Percentiles rank a stretch among this genome's conserved stretches.
Conservation (phyloP, 2,888 invertebrate genomes). For the Pristionchus arcanus region DNA sequence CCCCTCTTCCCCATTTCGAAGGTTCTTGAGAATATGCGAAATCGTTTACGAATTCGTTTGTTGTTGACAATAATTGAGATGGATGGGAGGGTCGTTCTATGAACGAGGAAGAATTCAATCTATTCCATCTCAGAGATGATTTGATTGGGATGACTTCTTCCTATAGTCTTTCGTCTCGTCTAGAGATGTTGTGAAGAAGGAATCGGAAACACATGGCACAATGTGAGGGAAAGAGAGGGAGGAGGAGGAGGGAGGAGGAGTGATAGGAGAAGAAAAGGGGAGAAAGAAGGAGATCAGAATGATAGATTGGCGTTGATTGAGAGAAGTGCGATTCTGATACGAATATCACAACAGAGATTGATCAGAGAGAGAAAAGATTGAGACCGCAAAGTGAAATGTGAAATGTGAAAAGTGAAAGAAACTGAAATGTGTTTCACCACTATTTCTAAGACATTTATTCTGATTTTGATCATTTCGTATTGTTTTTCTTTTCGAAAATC, state of each 20-base stretch:
- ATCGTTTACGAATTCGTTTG: slow-evolving; percentile 20
- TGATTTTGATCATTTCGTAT: background rate
- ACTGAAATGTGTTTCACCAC: background rate
- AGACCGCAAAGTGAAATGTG: slow-evolving; percentile 19
- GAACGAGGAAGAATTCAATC: slow-evolving; percentile 3
- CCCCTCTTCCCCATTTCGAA: background rate
- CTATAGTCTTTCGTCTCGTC: background rate
- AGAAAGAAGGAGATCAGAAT: slow-evolving; percentile 7
- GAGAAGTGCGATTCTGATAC: slow-evolving; percentile 40
- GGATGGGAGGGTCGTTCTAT: background rate
- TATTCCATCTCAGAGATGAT: background rate
- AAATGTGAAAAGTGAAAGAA: no score
- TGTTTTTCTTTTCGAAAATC: background rate
- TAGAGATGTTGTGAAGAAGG: slow-evolving; percentile 5
- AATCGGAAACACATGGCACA: slow-evolving; percentile 22
- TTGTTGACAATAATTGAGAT: slow-evolving; percentile 4
- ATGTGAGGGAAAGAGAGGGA: slow-evolving; percentile 18
- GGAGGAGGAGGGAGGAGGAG: background rate
- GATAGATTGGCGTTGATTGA: slow-evolving; percentile 38
- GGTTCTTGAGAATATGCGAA: slow-evolving; percentile 31
- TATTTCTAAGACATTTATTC: background rate
- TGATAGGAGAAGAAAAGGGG: slow-evolving; percentile 14
- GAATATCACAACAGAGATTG: slow-evolving; percentile 26
- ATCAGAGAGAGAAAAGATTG: background rate
- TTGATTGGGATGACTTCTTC: background rate